These are phyloP conservation scores for Glaucopsyche alexis DNA, from an alignment of 2,888 invertebrate species.

Conservation along the genomic window DNA sequence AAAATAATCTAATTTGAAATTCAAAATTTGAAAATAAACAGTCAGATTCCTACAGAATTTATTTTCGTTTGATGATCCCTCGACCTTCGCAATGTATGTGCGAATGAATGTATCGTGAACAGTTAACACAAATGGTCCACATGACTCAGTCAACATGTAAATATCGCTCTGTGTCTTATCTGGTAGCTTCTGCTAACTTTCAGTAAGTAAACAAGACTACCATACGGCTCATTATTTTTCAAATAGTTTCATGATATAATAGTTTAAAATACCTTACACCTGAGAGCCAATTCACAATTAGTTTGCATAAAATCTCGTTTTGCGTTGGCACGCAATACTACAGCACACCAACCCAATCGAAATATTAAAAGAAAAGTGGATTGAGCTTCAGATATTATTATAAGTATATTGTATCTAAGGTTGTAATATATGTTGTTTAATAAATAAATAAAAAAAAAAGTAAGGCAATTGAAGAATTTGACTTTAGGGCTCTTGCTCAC, in stretches of 20 bases:
- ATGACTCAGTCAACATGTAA: slow-evolving; percentile 17
- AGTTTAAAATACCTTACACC: not conserved
- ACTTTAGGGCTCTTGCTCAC: too few relatives aligned
- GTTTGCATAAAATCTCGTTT: too few relatives aligned
- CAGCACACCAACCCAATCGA: too few relatives aligned
- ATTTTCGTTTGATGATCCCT: slow-evolving; percentile 4
- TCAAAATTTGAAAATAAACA: not conserved
- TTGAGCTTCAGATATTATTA: too few relatives aligned
- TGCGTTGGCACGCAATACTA: too few relatives aligned
- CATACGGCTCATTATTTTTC: not conserved
- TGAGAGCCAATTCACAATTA: not conserved
- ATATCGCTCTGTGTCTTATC: not conserved
- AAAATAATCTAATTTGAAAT: too few relatives aligned
- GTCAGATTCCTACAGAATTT: not conserved
- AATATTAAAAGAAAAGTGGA: too few relatives aligned
- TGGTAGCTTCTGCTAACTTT: not conserved
- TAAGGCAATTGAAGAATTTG: too few relatives aligned
- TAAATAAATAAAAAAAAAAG: too few relatives aligned
- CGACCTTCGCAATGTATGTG: slow-evolving; percentile 28
- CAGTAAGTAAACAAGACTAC: not conserved
- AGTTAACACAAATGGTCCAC: slow-evolving; percentile 23
- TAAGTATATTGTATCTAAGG: too few relatives aligned
- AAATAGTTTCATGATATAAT: not conserved
- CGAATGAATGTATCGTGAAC: slow-evolving; percentile 26
- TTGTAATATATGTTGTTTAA: too few relatives aligned